Conservation (phyloP, 2,888 invertebrate species). For the Sycophila texana region DNA sequence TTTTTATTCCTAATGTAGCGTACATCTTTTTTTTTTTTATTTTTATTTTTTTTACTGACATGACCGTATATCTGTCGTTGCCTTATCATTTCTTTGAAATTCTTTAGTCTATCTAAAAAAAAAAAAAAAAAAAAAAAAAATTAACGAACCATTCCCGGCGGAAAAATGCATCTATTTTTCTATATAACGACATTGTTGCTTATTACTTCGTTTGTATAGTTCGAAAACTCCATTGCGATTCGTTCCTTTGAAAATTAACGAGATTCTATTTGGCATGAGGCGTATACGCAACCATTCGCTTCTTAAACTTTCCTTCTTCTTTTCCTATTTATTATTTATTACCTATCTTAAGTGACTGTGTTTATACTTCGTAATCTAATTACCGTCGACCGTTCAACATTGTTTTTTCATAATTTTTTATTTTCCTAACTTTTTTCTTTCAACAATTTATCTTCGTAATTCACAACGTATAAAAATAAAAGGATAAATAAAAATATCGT, state of each 20-base stretch:
- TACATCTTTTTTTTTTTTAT: constrained; percentile 58
- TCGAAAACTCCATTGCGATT: constrained; percentile 43
- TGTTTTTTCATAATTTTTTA: constrained; percentile 50
- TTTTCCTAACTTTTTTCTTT: constrained; percentile 54
- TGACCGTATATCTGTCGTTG: constrained; percentile 33
- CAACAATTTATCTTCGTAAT: constrained; percentile 54
- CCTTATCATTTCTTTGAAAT: constrained; percentile 31
- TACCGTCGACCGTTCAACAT: constrained; percentile 57
- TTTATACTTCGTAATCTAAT: constrained; percentile 41
- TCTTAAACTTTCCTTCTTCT: constrained; percentile 14
- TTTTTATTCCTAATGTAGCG: constrained; percentile 58
- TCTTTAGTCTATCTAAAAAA: constrained; percentile 36
- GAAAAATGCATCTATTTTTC: constrained; percentile 44
- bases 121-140: constrained; percentile 45
- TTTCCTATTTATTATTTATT: constrained; percentile 28
- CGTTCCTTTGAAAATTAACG: constrained; percentile 53
- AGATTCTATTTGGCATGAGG: constrained; percentile 57
- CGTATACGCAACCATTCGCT: constrained; percentile 40
- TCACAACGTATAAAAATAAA: constrained; percentile 71
- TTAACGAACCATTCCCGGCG: constrained; percentile 33
- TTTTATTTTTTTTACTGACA: too few species aligned
- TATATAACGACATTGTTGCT: constrained; percentile 49
- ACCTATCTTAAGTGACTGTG: constrained; percentile 39
- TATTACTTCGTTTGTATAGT: constrained; percentile 34
- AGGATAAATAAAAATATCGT: constrained; percentile 72